Evolutionary conservation across 1,140 invertebrate genomes (phyloP), one percentile per base, ranked within the genome.

Genomic region (Psilanteris sp.): DNA sequence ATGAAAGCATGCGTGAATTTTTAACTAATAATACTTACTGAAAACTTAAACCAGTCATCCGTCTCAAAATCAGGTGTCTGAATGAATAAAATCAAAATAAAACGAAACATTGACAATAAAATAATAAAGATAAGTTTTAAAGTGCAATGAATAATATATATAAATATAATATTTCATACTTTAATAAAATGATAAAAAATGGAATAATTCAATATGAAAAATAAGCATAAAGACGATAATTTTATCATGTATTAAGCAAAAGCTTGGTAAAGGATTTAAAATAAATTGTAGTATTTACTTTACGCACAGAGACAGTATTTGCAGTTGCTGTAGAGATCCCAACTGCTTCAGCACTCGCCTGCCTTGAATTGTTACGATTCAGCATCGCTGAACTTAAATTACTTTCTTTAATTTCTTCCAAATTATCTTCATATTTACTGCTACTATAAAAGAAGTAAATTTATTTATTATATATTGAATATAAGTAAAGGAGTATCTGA

Each of bases 31-130:
- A 27, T 85, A 89, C 90, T 90, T 88, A 92, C 91, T 83, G 90
- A 90, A 77, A 89, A 92, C 81, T 91, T 92, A 80, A 97, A 91
- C 96, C 96, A 98, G 81, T 94, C 93, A 79, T 96, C 96, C 92
- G 97, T 97, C 90, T 97, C 96, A 90, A 97, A 95, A 88, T 97
- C 96, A 85, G 92, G 93, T 82, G 96, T 94, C 77, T 92, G 92
- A 90, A 90, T 93, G 92, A 92, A 88, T 80, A 86, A 78, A 87
- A 83, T 74, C 79, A 81, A 84, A 80, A 64, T 73, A 79, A 22
- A 59, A 83, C 80, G 75, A 79, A 44, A 74, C 41, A 10, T 73
- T 71, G 52, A 52, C 24, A 57, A 7, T 0, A 50, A 20, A 43
- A 43, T 24, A 43, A 52, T 62, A 29, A 48, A 39, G 10, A 9